Evolutionary conservation across 2,113 vertebrate species (phyloP).

Genomic region (Indicator indicator): DNA sequence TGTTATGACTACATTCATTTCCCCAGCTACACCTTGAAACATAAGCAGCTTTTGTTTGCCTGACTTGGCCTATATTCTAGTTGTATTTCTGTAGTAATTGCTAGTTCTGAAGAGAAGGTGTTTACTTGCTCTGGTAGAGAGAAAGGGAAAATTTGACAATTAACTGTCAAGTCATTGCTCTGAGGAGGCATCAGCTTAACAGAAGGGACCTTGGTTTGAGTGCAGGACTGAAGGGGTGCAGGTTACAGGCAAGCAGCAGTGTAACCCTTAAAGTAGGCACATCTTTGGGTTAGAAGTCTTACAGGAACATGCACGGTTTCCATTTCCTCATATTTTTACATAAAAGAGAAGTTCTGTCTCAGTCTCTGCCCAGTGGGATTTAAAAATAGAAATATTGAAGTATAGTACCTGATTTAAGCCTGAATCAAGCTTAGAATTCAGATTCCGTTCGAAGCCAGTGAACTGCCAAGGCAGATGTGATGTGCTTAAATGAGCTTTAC

Average conservation of each 20-base stretch:
- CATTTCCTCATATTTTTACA: neutral
- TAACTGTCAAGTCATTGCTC: neutral
- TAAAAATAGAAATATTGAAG: conserved; percentile 1
- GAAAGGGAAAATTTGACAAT: neutral
- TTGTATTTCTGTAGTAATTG: neutral
- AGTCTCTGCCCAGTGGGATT: neutral
- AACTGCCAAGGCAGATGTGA: neutral
- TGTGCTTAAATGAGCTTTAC: neutral
- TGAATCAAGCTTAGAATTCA: neutral
- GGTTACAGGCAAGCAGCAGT: neutral
- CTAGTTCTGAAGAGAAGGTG: neutral
- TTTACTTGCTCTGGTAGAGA: neutral
- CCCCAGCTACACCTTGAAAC: neutral
- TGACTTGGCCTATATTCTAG: neutral
- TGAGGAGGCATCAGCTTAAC: neutral
- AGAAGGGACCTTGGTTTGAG: neutral
- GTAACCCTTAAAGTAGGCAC: neutral
- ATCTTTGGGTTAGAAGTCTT: neutral
- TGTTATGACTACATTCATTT: neutral
- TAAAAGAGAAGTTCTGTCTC: neutral
- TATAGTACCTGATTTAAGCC: neutral
- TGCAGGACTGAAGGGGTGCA: neutral
- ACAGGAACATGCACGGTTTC: neutral
- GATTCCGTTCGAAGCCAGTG: neutral
- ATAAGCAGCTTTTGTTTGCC: neutral